phyloP scores from a whole-genome alignment of 2,797 vertebrate species.

The Lepidocolaptes lacrymiger region DNA sequence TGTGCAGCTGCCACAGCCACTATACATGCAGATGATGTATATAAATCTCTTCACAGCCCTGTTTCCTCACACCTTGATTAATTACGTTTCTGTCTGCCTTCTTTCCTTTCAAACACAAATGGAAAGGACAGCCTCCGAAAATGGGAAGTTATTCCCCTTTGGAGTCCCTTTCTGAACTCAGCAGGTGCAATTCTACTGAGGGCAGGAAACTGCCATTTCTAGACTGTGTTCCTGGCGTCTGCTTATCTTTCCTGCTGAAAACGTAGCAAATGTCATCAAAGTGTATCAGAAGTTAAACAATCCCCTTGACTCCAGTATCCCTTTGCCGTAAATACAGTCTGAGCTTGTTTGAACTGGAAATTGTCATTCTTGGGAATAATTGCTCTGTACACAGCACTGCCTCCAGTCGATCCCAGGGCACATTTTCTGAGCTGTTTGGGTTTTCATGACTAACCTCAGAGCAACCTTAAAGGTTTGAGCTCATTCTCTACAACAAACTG shows the following conservation, averaged over 20 bases:
- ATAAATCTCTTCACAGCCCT: neutral
- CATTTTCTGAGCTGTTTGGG: neutral
- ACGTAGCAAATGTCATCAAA: conserved; percentile 36
- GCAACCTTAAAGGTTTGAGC: neutral
- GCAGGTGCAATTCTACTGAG: conserved; percentile 45
- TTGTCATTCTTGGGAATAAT: neutral
- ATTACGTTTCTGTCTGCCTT: conserved; percentile 6
- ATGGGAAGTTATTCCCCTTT: neutral
- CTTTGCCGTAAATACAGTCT: conserved; percentile 5
- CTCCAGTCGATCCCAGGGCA: neutral
- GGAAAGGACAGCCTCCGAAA: neutral
- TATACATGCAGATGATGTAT: neutral
- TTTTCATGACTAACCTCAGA: neutral
- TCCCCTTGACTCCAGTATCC: neutral
- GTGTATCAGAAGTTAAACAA: conserved; percentile 38
- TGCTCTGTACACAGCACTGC: neutral
- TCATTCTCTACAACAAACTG: neutral
- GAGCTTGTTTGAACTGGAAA: conserved; percentile 52
- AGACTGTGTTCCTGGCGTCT: conserved; percentile 8
- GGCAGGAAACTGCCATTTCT: conserved; percentile 38
- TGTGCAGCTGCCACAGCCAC: neutral
- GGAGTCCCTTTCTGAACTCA: conserved; percentile 23
- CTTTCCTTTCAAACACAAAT: conserved; percentile 35
- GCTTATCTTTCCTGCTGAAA: conserved; percentile 64
- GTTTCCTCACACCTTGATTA: conserved; percentile 8